phyloP scores from a whole-genome alignment of 2,797 vertebrate genomes.

The Gouania willdenowi region DNA sequence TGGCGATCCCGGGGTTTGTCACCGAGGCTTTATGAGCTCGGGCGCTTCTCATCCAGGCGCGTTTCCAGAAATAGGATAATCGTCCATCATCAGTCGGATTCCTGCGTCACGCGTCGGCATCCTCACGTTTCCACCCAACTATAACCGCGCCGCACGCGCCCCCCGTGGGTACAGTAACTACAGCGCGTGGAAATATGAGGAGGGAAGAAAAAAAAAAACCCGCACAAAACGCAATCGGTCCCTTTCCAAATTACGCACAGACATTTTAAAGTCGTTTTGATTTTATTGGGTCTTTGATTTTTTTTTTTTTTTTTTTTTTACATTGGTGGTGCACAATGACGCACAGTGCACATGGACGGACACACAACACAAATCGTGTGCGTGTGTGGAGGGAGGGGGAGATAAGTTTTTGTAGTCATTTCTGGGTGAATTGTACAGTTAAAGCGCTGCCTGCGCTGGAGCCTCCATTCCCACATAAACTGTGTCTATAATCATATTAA shows the following conservation, averaged over 20 bases:
- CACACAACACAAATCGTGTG: conserved; percentile 6
- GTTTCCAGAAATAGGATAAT: conserved; percentile 30
- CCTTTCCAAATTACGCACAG: no score
- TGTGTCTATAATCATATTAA: conserved; percentile 38
- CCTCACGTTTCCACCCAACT: conserved; percentile 43
- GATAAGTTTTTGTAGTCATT: conserved; percentile 22
- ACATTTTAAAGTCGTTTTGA: no score
- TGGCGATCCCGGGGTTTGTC: not conserved
- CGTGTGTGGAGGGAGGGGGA: conserved; percentile 4
- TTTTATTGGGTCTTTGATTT: no score
- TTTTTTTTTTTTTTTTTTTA: no score
- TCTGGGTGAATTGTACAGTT: conserved; percentile 12
- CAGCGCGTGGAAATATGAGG: conserved; percentile 13
- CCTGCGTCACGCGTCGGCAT: conserved; percentile 58
- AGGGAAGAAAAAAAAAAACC: not conserved
- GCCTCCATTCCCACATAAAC: conserved; percentile 10
- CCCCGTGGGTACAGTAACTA: conserved; percentile 19
- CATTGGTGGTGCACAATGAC: conserved; percentile 25
- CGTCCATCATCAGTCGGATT: conserved; percentile 39
- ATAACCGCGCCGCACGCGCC: conserved; percentile 27
- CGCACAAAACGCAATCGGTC: not conserved
- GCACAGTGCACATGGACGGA: conserved; percentile 10
- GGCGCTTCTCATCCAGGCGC: conserved; percentile 7
- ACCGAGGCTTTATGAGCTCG: not conserved
- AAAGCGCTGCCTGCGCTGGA: conserved; percentile 10